phyloP scores from a whole-genome alignment of 2,888 invertebrate genomes.

The Ormyrus labotus region DNA sequence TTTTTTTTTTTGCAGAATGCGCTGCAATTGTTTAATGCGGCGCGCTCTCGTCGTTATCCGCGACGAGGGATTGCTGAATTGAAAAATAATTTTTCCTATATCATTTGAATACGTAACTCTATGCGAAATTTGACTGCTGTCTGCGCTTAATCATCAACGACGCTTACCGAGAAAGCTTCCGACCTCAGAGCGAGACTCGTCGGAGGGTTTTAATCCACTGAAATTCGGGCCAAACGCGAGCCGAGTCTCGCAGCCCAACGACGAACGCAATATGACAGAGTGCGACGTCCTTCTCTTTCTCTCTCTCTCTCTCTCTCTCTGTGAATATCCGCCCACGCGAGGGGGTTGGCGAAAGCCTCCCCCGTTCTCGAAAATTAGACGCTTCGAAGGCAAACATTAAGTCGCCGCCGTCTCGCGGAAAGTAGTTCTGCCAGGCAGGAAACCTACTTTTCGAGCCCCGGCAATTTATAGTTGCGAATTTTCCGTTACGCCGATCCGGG shows the following conservation, averaged over 20 bases:
- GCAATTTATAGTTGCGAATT: conserved; percentile 48
- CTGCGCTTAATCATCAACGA: background rate
- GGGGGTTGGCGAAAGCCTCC: conserved; percentile 39
- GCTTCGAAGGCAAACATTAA: conserved; percentile 51
- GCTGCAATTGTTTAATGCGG: too few relatives aligned
- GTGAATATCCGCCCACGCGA: conserved; percentile 13
- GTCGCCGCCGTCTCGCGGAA: conserved; percentile 27
- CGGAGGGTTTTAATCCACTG: too few relatives aligned
- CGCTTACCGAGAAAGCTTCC: too few relatives aligned
- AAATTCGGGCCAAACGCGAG: too few relatives aligned
- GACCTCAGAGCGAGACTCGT: too few relatives aligned
- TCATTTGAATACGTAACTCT: too few relatives aligned
- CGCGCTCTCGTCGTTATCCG: too few relatives aligned
- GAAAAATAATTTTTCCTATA: too few relatives aligned
- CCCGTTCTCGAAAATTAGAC: conserved; percentile 54
- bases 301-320: background rate
- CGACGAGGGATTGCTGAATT: too few relatives aligned
- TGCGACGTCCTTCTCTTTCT: background rate
- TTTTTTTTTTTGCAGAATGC: too few relatives aligned
- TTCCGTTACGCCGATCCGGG: conserved; percentile 35
- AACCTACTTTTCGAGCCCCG: conserved; percentile 40
- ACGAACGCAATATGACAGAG: background rate
- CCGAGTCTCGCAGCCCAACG: too few relatives aligned
- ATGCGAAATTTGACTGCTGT: too few relatives aligned
- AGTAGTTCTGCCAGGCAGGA: conserved; percentile 27